phyloP scores from a whole-genome alignment of 2,888 invertebrate genomes.

The Lasiommata megera region DNA sequence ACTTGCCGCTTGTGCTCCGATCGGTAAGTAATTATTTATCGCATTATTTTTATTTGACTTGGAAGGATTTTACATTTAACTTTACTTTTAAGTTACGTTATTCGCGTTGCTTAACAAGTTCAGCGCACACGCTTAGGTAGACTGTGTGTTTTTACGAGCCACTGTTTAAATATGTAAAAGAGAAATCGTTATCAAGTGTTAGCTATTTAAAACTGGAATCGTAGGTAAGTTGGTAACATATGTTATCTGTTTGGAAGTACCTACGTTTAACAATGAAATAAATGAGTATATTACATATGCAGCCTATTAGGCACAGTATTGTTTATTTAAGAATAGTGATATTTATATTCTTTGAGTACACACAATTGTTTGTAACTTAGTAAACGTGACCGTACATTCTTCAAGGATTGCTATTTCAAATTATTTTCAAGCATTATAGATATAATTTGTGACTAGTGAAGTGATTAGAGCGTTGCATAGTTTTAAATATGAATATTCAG shows the following conservation, averaged over 20 bases:
- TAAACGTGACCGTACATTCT: conserved; percentile 1
- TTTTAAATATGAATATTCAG: neutral
- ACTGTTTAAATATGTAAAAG: neutral
- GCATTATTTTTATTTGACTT: neutral
- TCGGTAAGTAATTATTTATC: conserved; percentile 16
- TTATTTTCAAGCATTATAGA: neutral
- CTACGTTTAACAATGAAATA: neutral
- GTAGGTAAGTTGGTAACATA: neutral
- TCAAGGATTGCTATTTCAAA: neutral
- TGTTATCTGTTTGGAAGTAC: neutral
- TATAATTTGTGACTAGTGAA: no score
- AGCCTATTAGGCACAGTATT: neutral
- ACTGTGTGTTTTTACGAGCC: no score
- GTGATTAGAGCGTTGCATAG: neutral
- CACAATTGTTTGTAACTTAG: neutral
- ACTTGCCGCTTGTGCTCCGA: conserved; percentile 10
- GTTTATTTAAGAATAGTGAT: neutral
- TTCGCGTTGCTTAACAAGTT: no score
- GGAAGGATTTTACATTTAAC: no score
- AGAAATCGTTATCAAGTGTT: neutral
- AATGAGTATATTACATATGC: neutral
- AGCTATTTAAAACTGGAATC: no score
- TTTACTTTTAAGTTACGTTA: no score
- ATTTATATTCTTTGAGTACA: neutral
- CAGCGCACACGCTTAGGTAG: no score